Percentiles rank a stretch among this genome's conserved stretches.
phyloP scores from a whole-genome alignment of 2,888 invertebrate species.

The Ethmia dodecea region DNA sequence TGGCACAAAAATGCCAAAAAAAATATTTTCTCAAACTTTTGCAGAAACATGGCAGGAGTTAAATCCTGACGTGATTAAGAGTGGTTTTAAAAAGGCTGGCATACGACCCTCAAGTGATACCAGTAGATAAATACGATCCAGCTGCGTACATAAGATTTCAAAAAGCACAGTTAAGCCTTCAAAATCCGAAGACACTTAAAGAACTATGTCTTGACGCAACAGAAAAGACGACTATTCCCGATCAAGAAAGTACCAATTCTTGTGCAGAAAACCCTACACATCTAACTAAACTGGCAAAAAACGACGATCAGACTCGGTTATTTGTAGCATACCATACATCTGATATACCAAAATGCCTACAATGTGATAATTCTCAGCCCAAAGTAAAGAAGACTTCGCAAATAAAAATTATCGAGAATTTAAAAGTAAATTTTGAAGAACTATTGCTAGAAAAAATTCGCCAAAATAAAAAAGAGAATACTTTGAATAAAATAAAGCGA shows the following conservation, averaged over 20 bases:
- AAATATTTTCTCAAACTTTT: constrained; percentile 8
- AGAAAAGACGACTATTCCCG: too few species aligned
- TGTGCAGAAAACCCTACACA: too few species aligned
- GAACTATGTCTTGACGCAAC: constrained; percentile 6
- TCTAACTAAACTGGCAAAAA: background rate
- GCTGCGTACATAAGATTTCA: constrained; percentile 7
- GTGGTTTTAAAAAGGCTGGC: constrained; percentile 21
- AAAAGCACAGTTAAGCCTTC: background rate
- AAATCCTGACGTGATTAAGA: constrained; percentile 14
- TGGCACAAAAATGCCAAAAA: constrained; percentile 19
- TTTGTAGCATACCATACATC: background rate
- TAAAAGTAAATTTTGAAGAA: background rate
- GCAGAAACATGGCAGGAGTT: constrained; percentile 14
- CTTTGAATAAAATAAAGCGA: background rate
- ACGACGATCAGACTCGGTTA: background rate
- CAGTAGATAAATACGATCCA: constrained; percentile 9
- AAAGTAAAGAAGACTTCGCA: too few species aligned
- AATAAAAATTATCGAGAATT: background rate
- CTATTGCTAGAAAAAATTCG: background rate
- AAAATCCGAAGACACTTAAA: constrained; percentile 5
- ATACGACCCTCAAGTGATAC: constrained; percentile 11
- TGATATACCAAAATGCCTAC: background rate
- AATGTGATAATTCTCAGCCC: background rate
- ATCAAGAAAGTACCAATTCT: too few species aligned
- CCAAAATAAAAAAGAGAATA: background rate